Conservation (phyloP, 2,888 invertebrate species). For the Drosophila ochracea region DNA sequence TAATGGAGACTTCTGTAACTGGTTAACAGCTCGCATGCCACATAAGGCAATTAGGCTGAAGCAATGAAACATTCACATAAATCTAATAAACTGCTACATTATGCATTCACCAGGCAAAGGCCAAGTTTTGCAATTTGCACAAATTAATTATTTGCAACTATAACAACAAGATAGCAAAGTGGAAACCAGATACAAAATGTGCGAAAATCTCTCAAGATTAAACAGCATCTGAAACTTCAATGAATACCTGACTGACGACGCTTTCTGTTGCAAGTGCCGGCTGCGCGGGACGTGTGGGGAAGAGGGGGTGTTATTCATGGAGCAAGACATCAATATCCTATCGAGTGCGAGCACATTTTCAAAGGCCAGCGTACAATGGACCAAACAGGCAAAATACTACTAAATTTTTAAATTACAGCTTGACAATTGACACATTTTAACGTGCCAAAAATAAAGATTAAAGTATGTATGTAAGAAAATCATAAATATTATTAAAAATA, state of each 20-base stretch:
- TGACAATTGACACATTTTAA: not conserved
- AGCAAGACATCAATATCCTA: conserved; percentile 73
- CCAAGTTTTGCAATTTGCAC: conserved; percentile 53
- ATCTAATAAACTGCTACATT: conserved; percentile 56
- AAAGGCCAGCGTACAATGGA: conserved; percentile 47
- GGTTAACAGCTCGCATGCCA: not conserved
- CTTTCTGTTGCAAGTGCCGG: not conserved
- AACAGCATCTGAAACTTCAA: conserved; percentile 49
- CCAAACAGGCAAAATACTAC: not conserved
- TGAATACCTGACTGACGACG: conserved; percentile 21
- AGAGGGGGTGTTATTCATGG: not conserved
- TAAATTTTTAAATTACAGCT: not conserved
- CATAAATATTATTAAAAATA: not conserved
- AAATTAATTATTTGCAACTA: conserved; percentile 71
- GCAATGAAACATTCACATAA: conserved; percentile 56
- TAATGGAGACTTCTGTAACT: conserved; percentile 10
- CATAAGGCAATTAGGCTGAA: conserved; percentile 45
- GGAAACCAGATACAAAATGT: conserved; percentile 62
- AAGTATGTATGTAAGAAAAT: not conserved
- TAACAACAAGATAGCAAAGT: conserved; percentile 36
- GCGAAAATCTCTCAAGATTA: conserved; percentile 77
- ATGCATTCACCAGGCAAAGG: conserved; percentile 13
- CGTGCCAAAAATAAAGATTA: not conserved
- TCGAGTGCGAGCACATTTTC: conserved; percentile 53
- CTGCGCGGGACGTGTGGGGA: not conserved